Evolutionary conservation across 92 coral and sea anemone genomes (phyloP), one percentile per base, ranked within the genome.

Genomic region (Parazoanthus darwini): DNA sequence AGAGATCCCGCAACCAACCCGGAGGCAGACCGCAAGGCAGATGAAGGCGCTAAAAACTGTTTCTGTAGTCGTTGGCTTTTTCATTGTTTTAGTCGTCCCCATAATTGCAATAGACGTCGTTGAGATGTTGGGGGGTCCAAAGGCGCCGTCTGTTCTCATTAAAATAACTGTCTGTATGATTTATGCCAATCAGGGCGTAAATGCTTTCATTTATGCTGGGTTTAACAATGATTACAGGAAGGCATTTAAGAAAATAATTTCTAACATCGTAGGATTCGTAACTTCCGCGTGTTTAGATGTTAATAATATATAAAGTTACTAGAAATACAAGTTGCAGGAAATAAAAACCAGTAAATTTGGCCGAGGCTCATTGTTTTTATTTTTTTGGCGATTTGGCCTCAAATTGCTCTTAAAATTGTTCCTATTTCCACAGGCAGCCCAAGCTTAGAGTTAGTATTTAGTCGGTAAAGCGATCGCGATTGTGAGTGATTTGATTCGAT

Each of bases 151-250:
- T 48, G 56, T 26, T 20, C n/a, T 92, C n/a, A 90, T 91, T 1
- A 77, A 80, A 58, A 1, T 90, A 14, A 84, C 93, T 3, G 95
- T 94, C 8, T 94, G 94, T 79, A 90, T 94, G 96, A 94, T 94
- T 37, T 94, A 92, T 83, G 94, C 95, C 29, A 94, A 94, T 77
- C 93, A 92, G 67, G 90, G 95, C 58, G 95, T 94, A 5, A 94
- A 94, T 48, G 95, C 93, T 14, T 87, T 94, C 23, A 93, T 94
- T 54, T 94, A 94, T 35, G 97, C 97, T 1, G 97, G 97, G 0
- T 92, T 92, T 65, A 94, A 94, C 63, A 88, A 82, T 46, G 95
- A 94, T 43, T 94, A 88, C 75, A 88, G 94, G 72, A 58, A 77
- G 67, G 92, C 92, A n/a, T 94, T 94, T 71, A 92, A 94, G 37